Percentiles rank a stretch among this genome's conserved stretches.
These are phyloP conservation scores for Amphipyra tragopoginis DNA, from an alignment of 2,888 invertebrate genomes.

Conservation along the genomic window DNA sequence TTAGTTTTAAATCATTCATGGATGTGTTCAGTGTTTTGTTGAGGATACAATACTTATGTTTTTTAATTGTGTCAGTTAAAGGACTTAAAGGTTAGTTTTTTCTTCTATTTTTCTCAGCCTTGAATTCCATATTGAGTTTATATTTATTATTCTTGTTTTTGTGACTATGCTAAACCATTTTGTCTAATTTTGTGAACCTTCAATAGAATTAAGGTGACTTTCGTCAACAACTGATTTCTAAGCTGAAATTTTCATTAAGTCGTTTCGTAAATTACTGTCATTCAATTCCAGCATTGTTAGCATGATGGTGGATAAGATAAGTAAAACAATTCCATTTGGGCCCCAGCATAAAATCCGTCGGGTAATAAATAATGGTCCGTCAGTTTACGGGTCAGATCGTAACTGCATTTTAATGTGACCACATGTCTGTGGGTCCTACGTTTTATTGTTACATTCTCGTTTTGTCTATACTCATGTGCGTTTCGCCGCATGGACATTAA, in stretches of 20 bases:
- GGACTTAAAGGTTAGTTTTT: slow-evolving; percentile 25
- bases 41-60: slow-evolving; percentile 11
- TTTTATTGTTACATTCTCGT: slow-evolving; percentile 45
- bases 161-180: too few species aligned
- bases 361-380: slow-evolving; percentile 67
- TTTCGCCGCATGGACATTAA: slow-evolving; percentile 8
- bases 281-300: slow-evolving; percentile 7
- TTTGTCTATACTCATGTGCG: slow-evolving; percentile 17
- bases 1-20: slow-evolving; percentile 6
- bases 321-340: slow-evolving; percentile 57
- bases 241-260: slow-evolving; percentile 4
- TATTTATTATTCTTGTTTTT: too few species aligned
- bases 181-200: too few species aligned
- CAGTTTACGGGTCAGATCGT: slow-evolving; percentile 67
- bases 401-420: slow-evolving; percentile 70
- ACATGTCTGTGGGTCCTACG: slow-evolving; percentile 59
- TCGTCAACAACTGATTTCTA: background rate
- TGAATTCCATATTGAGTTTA: too few species aligned
- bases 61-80: slow-evolving; percentile 5
- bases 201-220: too few species aligned
- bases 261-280: background rate
- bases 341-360: slow-evolving; percentile 54
- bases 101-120: too few species aligned
- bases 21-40: slow-evolving; percentile 19
- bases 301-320: slow-evolving; percentile 29